Evolutionary conservation across 2,797 vertebrate genomes (phyloP).

Genomic region (Falco cherrug): DNA sequence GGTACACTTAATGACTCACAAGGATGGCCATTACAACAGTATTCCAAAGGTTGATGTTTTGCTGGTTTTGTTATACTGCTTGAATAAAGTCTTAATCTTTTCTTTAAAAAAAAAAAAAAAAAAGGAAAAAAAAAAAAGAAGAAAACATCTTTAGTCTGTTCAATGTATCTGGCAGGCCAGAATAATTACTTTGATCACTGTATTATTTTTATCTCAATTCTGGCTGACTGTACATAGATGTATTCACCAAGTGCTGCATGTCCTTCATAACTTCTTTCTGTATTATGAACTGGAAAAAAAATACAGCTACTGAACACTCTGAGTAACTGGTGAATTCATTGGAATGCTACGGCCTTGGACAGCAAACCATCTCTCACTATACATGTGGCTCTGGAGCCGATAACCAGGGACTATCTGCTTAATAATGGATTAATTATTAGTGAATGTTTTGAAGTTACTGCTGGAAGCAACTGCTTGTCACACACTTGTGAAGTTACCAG

Average conservation of each 20-base stretch:
- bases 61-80: conserved; percentile 76
- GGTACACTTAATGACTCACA: conserved; percentile 14
- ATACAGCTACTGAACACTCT: conserved; percentile 67
- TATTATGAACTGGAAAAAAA: conserved; percentile 69
- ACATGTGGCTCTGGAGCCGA: neutral
- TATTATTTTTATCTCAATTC: conserved; percentile 66
- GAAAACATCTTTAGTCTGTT: conserved; percentile 36
- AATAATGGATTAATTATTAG: neutral
- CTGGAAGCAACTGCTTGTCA: neutral
- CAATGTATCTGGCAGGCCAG: conserved; percentile 75
- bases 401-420: neutral
- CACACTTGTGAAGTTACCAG: neutral
- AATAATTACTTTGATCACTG: conserved; percentile 47
- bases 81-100: conserved; percentile 81
- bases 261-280: conserved; percentile 65
- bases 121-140: neutral
- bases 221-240: conserved; percentile 71
- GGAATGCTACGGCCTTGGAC: neutral
- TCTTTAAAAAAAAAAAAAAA: conserved; percentile 58
- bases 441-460: neutral
- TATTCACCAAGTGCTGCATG: conserved; percentile 73
- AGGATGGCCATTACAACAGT: conserved; percentile 29
- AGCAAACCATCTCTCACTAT: neutral
- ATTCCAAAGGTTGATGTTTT: conserved; percentile 74
- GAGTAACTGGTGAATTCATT: conserved; percentile 55